Percentiles rank a stretch among this genome's conserved stretches.
Conservation (phyloP, 2,113 vertebrate species). For the Cyprinodon variegatus region DNA sequence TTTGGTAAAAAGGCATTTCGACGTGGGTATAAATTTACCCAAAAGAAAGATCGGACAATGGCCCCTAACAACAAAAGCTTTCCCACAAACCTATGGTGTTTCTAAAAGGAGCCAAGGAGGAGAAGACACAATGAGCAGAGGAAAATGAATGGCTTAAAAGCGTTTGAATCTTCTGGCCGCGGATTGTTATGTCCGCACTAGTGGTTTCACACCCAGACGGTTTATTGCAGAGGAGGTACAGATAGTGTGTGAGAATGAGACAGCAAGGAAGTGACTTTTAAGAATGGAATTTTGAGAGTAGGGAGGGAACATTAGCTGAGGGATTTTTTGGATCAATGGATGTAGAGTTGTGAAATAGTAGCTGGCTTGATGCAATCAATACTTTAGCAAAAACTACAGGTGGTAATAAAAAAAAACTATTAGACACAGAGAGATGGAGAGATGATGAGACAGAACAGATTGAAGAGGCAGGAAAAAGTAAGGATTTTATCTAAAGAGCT, state of each 20-base stretch:
- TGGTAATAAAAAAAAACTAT: background rate
- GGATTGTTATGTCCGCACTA: constrained; percentile 20
- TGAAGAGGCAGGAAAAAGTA: background rate
- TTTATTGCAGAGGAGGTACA: constrained; percentile 16
- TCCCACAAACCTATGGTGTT: constrained; percentile 49
- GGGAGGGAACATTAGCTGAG: background rate
- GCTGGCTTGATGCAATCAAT: background rate
- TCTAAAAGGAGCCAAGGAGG: constrained; percentile 7
- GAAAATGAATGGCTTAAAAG: constrained; percentile 17
- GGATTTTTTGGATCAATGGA: constrained; percentile 10
- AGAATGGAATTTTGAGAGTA: background rate
- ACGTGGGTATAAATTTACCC: constrained; percentile 49
- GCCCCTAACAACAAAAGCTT: constrained; percentile 41
- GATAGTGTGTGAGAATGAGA: constrained; percentile 9
- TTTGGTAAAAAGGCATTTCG: constrained; percentile 18
- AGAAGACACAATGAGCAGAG: constrained; percentile 1
- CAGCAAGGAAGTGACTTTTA: background rate
- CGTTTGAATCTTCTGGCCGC: constrained; percentile 8
- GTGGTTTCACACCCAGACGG: constrained; percentile 31
- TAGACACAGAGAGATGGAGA: background rate
- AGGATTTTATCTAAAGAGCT: no score
- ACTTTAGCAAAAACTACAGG: background rate
- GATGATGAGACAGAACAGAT: background rate
- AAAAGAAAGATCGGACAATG: constrained; percentile 36
- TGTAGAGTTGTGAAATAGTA: background rate